Evolutionary conservation across 2,888 invertebrate species (phyloP), one percentile per base, ranked within the genome.

Genomic region (Argyra leucocephala): DNA sequence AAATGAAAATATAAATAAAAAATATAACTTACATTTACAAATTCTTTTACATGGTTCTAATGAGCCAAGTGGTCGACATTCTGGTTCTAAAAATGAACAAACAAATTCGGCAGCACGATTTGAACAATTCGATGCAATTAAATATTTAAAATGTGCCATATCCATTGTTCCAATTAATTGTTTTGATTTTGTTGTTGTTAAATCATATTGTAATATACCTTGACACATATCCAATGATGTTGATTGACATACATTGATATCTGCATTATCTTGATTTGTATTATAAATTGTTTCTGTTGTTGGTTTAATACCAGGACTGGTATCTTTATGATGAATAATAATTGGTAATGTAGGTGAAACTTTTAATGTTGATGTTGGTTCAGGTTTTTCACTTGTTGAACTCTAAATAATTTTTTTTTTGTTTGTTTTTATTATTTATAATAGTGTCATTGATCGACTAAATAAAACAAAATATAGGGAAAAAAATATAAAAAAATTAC

Each of bases 291-390:
- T 59, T 18, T 69, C 31, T 2, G 71, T 69, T 71, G 74, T 74
- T 12, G 58, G 10, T 59, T 71, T 68, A 3, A 48, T 48, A n/a
- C 67, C 69, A 22, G 70, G 68, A 78, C 79, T 62, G 66, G 69
- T 65, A 69, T 71, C n/a, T 71, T 71, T 23, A 80, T 73, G 67
- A 36, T 80, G 79, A 66, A 74, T 62, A 67, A 73, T 67, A 73
- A 84, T 82, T 0, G 86, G 86, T 22, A 86, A 78, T 3, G 86
- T 86, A n/a, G 86, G 86, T 12, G 86, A 86, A 1, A 86, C 86
- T 70, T 74, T 73, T 12, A 73, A 72, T 3, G 48, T 48, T 48
- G 48, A 18, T n/a, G 48, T 48, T 9, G 15, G 18, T 18, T 15
- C 18, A 3, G 48, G 48, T n/a, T 48, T 48, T 48, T 48, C 48